These are phyloP conservation scores for Rhynchomys soricoides DNA, from an alignment of 2,113 vertebrate species.

Conservation along the genomic window DNA sequence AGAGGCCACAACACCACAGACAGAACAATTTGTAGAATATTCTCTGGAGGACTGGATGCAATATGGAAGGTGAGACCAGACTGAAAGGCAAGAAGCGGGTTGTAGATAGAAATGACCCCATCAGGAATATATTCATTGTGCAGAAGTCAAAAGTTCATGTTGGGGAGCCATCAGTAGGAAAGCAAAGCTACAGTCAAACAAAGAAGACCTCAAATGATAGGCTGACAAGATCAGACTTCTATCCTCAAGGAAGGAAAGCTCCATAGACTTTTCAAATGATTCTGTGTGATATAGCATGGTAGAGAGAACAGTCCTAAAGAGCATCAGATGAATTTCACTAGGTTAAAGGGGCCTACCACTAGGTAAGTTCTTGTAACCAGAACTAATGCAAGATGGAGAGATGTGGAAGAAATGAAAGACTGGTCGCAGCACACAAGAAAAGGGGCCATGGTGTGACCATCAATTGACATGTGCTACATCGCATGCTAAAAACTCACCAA, in stretches of 20 bases:
- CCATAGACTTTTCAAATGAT: not conserved
- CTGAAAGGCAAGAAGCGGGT: not conserved
- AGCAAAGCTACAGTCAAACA: not conserved
- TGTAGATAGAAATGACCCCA: not conserved
- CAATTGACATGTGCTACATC: fast-evolving
- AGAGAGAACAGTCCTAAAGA: not conserved
- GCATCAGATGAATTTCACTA: not conserved
- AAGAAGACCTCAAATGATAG: not conserved
- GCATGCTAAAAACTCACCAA: not conserved
- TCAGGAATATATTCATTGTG: not conserved
- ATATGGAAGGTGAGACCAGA: not conserved
- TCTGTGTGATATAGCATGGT: not conserved
- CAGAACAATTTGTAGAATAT: not conserved
- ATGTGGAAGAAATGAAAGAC: not conserved
- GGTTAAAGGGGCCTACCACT: not conserved
- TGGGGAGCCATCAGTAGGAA: not conserved
- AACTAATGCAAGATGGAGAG: not conserved
- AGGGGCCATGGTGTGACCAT: too few relatives aligned
- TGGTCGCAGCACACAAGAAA: fast-evolving
- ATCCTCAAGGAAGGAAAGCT: not conserved
- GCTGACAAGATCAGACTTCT: not conserved
- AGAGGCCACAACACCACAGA: not conserved
- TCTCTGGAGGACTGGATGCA: not conserved
- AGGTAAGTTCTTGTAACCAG: not conserved
- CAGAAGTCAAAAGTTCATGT: not conserved